A percentile compares a stretch with the other conserved stretches of the same genome.
Evolutionary conservation across 2,113 vertebrate species (phyloP).

Genomic region (Scolopax mira): DNA sequence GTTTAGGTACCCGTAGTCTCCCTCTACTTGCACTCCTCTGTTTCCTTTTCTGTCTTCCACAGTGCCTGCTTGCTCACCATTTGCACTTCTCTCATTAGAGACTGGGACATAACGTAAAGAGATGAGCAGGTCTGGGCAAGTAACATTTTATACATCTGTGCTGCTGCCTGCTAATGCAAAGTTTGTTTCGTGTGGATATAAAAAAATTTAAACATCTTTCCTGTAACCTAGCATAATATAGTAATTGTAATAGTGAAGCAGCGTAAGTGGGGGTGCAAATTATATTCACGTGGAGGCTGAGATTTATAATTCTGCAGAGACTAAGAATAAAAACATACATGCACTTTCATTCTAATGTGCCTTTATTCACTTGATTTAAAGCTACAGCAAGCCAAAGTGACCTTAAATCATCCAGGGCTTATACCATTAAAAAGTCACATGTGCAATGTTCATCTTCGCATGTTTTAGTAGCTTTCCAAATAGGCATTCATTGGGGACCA

Average conservation of each 20-base stretch:
- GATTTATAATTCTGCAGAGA: slow-evolving; percentile 58
- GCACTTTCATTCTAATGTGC: slow-evolving; percentile 13
- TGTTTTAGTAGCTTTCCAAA: slow-evolving; percentile 41
- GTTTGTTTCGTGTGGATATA: neutral
- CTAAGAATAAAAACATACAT: slow-evolving; percentile 45
- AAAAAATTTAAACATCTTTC: neutral
- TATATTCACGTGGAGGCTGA: neutral
- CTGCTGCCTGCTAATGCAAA: neutral
- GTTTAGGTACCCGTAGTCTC: neutral
- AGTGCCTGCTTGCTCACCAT: neutral
- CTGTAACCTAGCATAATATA: neutral
- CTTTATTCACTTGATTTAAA: slow-evolving; percentile 48
- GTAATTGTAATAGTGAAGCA: neutral
- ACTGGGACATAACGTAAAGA: neutral
- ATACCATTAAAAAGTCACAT: slow-evolving; percentile 24
- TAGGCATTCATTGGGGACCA: neutral
- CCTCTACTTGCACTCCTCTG: neutral
- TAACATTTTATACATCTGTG: neutral
- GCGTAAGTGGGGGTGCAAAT: neutral
- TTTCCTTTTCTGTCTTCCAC: neutral
- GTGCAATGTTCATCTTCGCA: neutral
- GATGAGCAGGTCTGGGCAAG: neutral
- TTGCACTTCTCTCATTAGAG: neutral
- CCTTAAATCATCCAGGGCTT: slow-evolving; percentile 19
- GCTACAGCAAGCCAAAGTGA: neutral